A percentile compares a stretch with the other conserved stretches of the same genome.
phyloP scores from a whole-genome alignment of 2,113 vertebrate species.

The Thalassoma bifasciatum region DNA sequence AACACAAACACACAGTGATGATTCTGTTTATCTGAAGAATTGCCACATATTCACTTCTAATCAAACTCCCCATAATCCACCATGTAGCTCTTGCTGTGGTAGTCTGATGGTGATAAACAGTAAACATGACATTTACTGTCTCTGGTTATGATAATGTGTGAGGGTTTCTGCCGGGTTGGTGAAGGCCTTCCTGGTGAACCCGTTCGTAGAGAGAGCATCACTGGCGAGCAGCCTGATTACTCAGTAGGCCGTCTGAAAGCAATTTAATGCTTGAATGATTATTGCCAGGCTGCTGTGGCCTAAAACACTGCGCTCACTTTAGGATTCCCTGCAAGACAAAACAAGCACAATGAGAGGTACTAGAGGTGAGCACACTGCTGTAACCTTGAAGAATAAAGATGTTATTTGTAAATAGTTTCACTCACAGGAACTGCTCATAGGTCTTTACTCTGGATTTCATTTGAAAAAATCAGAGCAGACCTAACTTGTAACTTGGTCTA shows the following conservation, averaged over 20 bases:
- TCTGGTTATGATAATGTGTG: not conserved
- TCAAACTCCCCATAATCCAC: no score
- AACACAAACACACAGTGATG: no score
- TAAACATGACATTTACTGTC: not conserved
- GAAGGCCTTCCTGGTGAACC: not conserved
- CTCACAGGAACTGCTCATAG: no score
- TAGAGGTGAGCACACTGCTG: not conserved
- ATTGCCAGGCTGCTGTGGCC: slow-evolving; percentile 18
- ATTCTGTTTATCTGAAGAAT: no score
- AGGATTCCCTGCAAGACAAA: slow-evolving; percentile 23
- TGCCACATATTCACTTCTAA: no score
- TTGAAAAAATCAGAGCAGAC: no score
- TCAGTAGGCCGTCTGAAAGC: slow-evolving; percentile 32
- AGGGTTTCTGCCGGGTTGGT: not conserved
- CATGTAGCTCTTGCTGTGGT: no score
- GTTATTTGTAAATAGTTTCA: not conserved
- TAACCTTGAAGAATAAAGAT: not conserved
- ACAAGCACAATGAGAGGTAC: slow-evolving; percentile 1
- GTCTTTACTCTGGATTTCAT: no score
- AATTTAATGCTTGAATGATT: slow-evolving; percentile 36
- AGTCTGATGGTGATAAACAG: no score
- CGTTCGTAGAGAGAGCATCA: slow-evolving; percentile 3
- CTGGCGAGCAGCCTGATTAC: slow-evolving; percentile 19
- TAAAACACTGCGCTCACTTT: slow-evolving; percentile 13
- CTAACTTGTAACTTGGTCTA: no score